Evolutionary conservation across 2,113 vertebrate genomes (phyloP), one percentile per base, ranked within the genome.

Genomic region (Balaeniceps rex): DNA sequence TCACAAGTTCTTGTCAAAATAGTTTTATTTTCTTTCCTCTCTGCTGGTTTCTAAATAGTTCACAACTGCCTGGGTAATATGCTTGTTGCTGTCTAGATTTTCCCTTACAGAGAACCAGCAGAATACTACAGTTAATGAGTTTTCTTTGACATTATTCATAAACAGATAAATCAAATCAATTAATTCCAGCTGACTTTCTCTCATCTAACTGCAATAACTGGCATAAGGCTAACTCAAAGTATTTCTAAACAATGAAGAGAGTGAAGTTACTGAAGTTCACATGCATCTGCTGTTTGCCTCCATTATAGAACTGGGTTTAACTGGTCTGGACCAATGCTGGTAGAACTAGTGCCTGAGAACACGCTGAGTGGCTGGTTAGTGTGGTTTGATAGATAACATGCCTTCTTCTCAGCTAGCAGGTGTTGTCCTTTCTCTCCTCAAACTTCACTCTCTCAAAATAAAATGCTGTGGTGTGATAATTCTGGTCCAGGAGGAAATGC

Each of bases 131-230:
- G 49, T 81, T 96, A 83, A 80, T 66, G 65, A 82, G 7, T 83
- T 94, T 89, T 90, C 75, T 92, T 88, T 86, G 54, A 90, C 86
- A 38, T 44, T 87, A 31, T 89, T 91, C 65, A 49, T 49, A 91
- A 87, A 63, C 0, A 0, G 34, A 91, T 91, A 93, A 85, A 88
- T 94, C 74, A 85, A 42, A 83, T 69, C 33, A 92, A 94, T 84
- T 13, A 57, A 82, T 88, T 90, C 83, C 86, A 79, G 46, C 65
- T 92, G 87, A 77, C 38, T 83, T 66, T 72, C 77, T 92, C 29
- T 90, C 64, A 36, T 88, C 69, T 88, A 92, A 74, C 71, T 63
- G n/a, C 63, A 42, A 66, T 44, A 85, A 61, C 55, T 69, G 47
- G 28, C 78, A 80, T 74, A 68, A 90, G 25, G 42, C 79, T 83